A percentile compares a stretch with the other conserved stretches of the same genome.
Conservation (phyloP, 2,113 vertebrate genomes). For the Dolichallabes microphthalmus region DNA sequence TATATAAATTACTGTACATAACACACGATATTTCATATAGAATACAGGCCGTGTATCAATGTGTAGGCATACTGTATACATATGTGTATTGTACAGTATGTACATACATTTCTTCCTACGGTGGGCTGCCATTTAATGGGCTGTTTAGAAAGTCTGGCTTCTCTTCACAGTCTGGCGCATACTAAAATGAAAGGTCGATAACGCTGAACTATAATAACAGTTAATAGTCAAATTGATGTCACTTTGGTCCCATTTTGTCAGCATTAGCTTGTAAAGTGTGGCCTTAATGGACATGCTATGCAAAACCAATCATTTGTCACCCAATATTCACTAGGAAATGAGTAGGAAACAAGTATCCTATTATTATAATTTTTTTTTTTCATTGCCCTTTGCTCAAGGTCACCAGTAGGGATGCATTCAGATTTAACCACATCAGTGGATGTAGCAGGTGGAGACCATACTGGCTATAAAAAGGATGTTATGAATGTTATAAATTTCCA, state of each 20-base stretch:
- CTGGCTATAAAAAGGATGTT: slow-evolving; percentile 24
- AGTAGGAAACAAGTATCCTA: slow-evolving; percentile 35
- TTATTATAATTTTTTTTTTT: neutral
- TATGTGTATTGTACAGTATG: neutral
- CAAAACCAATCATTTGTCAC: slow-evolving; percentile 42
- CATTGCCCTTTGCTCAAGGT: slow-evolving; percentile 15
- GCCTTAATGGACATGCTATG: slow-evolving; percentile 52
- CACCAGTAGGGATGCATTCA: slow-evolving; percentile 14
- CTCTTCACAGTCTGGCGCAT: slow-evolving; percentile 45
- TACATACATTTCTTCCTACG: slow-evolving; percentile 20
- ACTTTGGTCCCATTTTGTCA: slow-evolving; percentile 47
- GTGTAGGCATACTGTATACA: neutral
- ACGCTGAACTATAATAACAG: slow-evolving; percentile 59
- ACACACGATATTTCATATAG: neutral
- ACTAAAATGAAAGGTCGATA: slow-evolving; percentile 64
- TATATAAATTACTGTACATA: neutral
- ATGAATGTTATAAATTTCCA: slow-evolving; percentile 9
- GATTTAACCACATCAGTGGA: slow-evolving; percentile 34
- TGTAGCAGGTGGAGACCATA: slow-evolving; percentile 22
- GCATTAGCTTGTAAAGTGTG: slow-evolving; percentile 53
- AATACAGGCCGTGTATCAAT: neutral
- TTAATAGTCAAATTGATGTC: slow-evolving; percentile 51
- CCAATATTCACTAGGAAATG: slow-evolving; percentile 36
- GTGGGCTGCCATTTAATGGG: slow-evolving; percentile 37
- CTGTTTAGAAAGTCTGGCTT: slow-evolving; percentile 49